phyloP scores from a whole-genome alignment of 2,797 vertebrate species.

The Eulemur coronatus region DNA sequence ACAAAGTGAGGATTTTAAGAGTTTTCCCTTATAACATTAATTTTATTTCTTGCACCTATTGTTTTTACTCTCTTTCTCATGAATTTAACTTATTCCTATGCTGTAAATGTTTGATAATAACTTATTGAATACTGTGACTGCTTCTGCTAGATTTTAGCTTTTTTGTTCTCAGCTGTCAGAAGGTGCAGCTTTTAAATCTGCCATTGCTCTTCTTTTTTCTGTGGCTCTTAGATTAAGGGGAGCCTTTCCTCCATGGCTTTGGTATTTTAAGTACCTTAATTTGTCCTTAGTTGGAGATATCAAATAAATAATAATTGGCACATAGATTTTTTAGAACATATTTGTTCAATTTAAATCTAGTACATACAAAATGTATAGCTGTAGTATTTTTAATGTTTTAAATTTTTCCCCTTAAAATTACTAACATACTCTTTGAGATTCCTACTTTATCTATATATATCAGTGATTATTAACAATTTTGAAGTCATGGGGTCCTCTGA shows the following conservation, averaged over 20 bases:
- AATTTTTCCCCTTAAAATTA: not conserved
- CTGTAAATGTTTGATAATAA: not conserved
- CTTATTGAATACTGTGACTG: not conserved
- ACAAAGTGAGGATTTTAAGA: not conserved
- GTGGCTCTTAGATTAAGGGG: not conserved
- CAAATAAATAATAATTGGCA: not conserved
- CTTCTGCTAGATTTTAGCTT: not conserved
- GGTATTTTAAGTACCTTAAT: not conserved
- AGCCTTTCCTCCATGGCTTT: not conserved
- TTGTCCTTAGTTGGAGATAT: not conserved
- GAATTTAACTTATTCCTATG: not conserved
- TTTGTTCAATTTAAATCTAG: conserved; percentile 11
- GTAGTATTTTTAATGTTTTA: not conserved
- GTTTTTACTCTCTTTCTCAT: not conserved
- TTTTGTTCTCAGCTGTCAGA: not conserved
- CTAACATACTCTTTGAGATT: not conserved
- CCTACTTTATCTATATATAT: not conserved
- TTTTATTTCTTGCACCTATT: not conserved
- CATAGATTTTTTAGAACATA: not conserved
- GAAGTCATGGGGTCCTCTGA: not conserved
- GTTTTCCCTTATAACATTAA: not conserved
- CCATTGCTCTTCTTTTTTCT: not conserved
- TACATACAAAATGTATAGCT: not conserved
- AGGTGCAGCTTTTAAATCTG: not conserved
- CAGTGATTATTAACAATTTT: not conserved